Evolutionary conservation across 1,140 invertebrate genomes (phyloP), one percentile per base, ranked within the genome.

Genomic region (Megalonaias nervosa): DNA sequence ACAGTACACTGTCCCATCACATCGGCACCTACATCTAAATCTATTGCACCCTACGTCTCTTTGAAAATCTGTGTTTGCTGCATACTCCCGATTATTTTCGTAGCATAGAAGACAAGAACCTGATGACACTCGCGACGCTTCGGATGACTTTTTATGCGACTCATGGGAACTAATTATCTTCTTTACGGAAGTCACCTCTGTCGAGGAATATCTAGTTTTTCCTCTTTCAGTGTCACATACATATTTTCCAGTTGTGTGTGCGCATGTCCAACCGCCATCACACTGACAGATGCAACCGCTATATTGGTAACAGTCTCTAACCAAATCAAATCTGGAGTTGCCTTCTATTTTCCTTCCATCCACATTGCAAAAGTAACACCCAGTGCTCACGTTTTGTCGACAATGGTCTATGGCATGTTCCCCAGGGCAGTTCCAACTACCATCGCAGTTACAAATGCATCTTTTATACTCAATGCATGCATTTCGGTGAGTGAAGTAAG

Each of bases 181-280:
- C 38, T 48, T 4, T 48, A 48, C 38, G 38, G 38, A 48, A 48
- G 38, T 48, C 38, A 48, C 38, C 38, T 48, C 38, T 48, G 38
- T 48, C 38, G 38, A 48, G 11, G 38, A 48, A 48, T 48, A 48
- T 48, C 38, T 6, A 48, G 38, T 11, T 48, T 11, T 70, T 21
- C 55, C 11, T 56, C 57, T 11, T 58, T 17, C 26, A 21, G 11
- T 5, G 56, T 78, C 65, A 67, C 85, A 86, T 4, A 81, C 59
- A 60, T 82, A 71, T 64, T 74, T 67, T 17, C 81, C 78, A 19
- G n/a, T 78, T 38, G 79, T 74, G 26, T 71, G 62, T 58, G 75
- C 75, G 70, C 85, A 86, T 17, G 75, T 78, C 84, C 84, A 86
- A 16, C 81, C 75, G 1, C 85, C 85, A 67, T 86, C 78, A 26